Evolutionary conservation across 2,888 invertebrate species (phyloP), one percentile per base, ranked within the genome.

Genomic region (Coelopa pilipes): DNA sequence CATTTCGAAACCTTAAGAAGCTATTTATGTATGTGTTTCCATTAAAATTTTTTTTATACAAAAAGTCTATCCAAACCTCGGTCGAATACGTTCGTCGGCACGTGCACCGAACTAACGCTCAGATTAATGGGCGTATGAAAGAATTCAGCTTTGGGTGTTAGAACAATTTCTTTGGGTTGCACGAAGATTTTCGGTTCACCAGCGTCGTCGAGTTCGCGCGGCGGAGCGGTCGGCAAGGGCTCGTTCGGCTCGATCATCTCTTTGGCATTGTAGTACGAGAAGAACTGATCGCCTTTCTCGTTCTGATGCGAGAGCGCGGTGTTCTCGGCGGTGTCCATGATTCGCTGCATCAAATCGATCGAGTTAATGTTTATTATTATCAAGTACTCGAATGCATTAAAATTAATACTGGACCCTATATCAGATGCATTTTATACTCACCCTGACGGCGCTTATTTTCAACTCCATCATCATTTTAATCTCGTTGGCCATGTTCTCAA

Each of bases 11-110:
- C 4, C 53, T n/a, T 15, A 4, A 7, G 3, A 13, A 53, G 53
- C 53, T 53, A 11, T 4, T 2, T 53, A 53, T 34, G 34, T 34
- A 4, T 4, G 34, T 34, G 34, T 34, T 34, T 34, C 34, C 34
- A 34, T 34, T 34, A 34, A 2, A 34, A 4, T 34, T 34, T 34
- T 34, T 34, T 34, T 74, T 69, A 12, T 45, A 70, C 65, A n/a
- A 62, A 66, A 72, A 76, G 70, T 65, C 72, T 78, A 70, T 78
- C 87, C 89, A 89, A 89, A 93, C 93, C 93, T 91, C 94, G 91
- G 83, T 96, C 96, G 87, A 94, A 98, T 74, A 98, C 97, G 88
- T 97, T 98, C 76, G 97, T 97, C 49, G 98, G 98, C 66, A 98
- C 96, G 86, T 98, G 98, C 59, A 98, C 96, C 77, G 96, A 94